These are phyloP conservation scores for Setophaga kirtlandii DNA, from an alignment of 2,113 vertebrate genomes.

Conservation along the genomic window DNA sequence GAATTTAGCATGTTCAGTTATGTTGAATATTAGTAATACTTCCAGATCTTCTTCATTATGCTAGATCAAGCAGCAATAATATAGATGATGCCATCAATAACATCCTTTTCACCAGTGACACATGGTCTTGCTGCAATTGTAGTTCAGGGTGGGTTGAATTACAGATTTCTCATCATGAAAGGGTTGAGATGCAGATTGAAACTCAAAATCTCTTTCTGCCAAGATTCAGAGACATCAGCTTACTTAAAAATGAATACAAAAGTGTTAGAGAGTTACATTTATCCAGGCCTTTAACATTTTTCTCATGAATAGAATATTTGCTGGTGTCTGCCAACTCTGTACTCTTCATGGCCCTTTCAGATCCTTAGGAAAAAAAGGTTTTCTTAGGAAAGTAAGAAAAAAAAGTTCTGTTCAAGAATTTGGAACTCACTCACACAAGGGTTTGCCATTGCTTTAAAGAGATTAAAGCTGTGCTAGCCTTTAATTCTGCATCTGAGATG, in stretches of 20 bases:
- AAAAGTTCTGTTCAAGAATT: background rate
- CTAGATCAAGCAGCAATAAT: background rate
- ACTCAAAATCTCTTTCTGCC: background rate
- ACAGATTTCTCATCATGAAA: conserved; percentile 7
- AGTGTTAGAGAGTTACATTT: background rate
- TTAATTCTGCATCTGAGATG: background rate
- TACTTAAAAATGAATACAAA: conserved; percentile 17
- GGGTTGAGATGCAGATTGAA: background rate
- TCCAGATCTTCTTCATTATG: background rate
- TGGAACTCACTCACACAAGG: background rate
- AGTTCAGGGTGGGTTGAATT: background rate
- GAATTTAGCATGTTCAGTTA: background rate
- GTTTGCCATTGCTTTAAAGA: background rate
- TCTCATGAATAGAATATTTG: background rate
- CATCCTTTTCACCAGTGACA: background rate
- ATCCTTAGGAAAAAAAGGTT: background rate
- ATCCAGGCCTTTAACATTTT: background rate
- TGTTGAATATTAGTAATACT: background rate
- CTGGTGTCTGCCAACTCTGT: background rate
- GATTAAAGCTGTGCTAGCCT: background rate
- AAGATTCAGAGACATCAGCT: conserved; percentile 17
- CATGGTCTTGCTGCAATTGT: background rate
- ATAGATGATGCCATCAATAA: background rate
- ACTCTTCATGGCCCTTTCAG: background rate
- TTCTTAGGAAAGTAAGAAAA: background rate